Conservation (phyloP, 2,888 invertebrate species). For the Lasioglossum lativentre region DNA sequence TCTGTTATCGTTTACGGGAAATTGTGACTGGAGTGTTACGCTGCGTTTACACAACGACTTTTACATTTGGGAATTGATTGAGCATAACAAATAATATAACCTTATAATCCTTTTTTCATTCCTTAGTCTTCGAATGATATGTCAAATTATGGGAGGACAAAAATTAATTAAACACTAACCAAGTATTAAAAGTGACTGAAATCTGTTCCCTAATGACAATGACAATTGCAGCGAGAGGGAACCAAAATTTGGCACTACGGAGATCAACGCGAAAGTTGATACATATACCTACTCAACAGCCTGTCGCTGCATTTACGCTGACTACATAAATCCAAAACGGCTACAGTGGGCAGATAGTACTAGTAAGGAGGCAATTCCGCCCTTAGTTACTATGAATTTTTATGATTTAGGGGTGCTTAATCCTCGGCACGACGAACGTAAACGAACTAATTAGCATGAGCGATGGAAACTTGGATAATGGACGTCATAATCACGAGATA, state of each 20-base stretch:
- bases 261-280: not conserved
- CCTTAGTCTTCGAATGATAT: too few relatives aligned
- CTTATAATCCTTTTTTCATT: not conserved
- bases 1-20: not conserved
- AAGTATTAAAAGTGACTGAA: too few relatives aligned
- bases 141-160: too few relatives aligned
- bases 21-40: not conserved
- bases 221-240: too few relatives aligned
- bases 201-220: too few relatives aligned
- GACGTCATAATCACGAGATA: slow-evolving; percentile 5
- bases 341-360: not conserved
- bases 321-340: not conserved
- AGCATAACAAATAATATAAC: not conserved
- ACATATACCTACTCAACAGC: not conserved
- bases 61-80: not conserved
- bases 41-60: not conserved
- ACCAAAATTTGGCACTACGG: too few relatives aligned
- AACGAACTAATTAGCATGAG: not conserved
- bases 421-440: not conserved
- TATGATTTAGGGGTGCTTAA: not conserved
- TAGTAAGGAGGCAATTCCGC: not conserved
- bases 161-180: too few relatives aligned
- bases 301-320: not conserved
- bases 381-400: not conserved
- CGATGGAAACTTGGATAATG: slow-evolving; percentile 11